phyloP scores from a whole-genome alignment of 2,797 vertebrate species.

The Gouania willdenowi region DNA sequence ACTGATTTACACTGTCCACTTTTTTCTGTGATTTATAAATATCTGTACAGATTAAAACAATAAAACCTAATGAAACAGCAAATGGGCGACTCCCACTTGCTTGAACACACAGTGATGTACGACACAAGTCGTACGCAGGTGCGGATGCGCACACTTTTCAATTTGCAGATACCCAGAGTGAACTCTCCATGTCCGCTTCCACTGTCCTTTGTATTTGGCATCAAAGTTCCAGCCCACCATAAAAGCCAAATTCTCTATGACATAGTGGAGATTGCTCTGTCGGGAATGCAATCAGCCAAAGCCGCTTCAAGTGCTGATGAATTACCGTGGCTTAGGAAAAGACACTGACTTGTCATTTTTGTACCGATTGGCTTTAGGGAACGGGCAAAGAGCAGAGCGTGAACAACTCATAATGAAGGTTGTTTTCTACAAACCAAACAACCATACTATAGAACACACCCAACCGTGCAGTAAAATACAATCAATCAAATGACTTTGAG shows the following conservation, averaged over 20 bases:
- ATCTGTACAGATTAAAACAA: constrained; percentile 48
- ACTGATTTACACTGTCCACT: constrained; percentile 20
- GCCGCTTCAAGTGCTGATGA: constrained; percentile 62
- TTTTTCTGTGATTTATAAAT: constrained; percentile 42
- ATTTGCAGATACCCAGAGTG: constrained; percentile 46
- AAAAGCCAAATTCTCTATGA: constrained; percentile 62
- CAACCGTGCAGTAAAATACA: no score
- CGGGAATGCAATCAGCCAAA: constrained; percentile 69
- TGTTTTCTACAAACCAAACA: no score
- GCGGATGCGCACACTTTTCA: constrained; percentile 40
- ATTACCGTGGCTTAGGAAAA: constrained; percentile 61
- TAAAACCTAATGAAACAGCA: constrained; percentile 32
- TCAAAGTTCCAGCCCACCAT: constrained; percentile 36
- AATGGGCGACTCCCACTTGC: constrained; percentile 22
- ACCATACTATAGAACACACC: no score
- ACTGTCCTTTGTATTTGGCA: constrained; percentile 45
- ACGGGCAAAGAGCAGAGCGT: neutral
- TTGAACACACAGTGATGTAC: constrained; percentile 6
- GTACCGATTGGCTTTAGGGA: constrained; percentile 23
- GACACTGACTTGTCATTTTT: constrained; percentile 65
- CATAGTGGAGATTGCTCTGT: constrained; percentile 65
- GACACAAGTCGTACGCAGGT: constrained; percentile 16
- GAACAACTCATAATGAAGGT: constrained; percentile 1
- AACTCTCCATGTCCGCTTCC: constrained; percentile 29
- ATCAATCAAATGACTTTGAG: no score